A percentile compares a stretch with the other conserved stretches of the same genome.
Evolutionary conservation across 2,888 invertebrate genomes (phyloP).

Genomic region (Phragmatobia fuliginosa): DNA sequence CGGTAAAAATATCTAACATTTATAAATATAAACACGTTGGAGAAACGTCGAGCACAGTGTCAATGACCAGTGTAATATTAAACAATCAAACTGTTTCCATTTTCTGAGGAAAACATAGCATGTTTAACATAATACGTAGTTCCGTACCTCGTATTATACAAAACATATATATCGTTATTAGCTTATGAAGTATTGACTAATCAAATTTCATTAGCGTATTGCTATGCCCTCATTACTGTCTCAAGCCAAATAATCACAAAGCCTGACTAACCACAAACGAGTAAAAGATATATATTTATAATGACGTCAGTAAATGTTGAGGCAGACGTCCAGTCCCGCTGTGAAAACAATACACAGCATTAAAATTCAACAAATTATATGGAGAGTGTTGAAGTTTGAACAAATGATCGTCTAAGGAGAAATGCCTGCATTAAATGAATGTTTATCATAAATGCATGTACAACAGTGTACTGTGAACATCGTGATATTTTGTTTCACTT

Average conservation of each 20-base stretch:
- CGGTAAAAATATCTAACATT: conserved; percentile 25
- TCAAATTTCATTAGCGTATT: conserved; percentile 33
- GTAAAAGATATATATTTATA: neutral
- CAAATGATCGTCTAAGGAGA: neutral
- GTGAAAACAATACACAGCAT: neutral
- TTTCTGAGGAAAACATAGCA: conserved; percentile 22
- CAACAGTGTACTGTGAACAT: neutral
- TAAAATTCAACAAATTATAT: neutral
- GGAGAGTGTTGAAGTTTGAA: neutral
- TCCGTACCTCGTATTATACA: conserved; percentile 7
- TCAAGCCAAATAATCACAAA: conserved; percentile 13
- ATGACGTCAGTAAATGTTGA: neutral
- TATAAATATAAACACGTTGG: conserved; percentile 1
- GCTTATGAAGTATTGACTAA: conserved; percentile 31
- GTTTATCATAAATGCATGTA: neutral
- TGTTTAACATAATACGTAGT: conserved; percentile 25
- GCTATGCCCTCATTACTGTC: conserved; percentile 38
- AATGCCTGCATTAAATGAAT: neutral
- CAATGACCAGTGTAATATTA: conserved; percentile 46
- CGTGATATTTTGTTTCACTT: neutral
- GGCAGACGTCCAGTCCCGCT: neutral
- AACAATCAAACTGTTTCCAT: conserved; percentile 44
- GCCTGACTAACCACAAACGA: conserved; percentile 4
- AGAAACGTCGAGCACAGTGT: conserved; percentile 45
- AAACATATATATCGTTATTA: conserved; percentile 15